Conservation (phyloP, 2,797 vertebrate species). For the Carcharodon carcharias region DNA sequence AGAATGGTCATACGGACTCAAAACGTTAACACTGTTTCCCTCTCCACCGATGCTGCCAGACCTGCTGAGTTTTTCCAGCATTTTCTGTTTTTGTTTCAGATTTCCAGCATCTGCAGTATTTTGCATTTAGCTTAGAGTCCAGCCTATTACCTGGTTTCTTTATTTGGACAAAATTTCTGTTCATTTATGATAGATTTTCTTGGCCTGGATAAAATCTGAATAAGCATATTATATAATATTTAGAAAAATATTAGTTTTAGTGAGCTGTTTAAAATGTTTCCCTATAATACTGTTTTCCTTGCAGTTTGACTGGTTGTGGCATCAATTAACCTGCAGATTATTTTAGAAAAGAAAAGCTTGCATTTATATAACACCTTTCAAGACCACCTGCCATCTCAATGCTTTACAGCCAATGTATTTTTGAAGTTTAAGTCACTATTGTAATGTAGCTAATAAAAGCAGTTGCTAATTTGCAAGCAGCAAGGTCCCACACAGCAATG, state of each 20-base stretch:
- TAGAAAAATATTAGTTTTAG: neutral
- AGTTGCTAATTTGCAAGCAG: neutral
- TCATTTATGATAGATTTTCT: neutral
- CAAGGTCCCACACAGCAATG: neutral
- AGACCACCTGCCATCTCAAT: neutral
- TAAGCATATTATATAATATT: neutral
- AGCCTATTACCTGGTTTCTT: neutral
- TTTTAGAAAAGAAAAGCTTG: constrained; percentile 41
- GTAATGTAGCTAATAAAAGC: neutral
- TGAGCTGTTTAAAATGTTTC: neutral
- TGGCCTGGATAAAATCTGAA: neutral
- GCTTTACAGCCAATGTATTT: neutral
- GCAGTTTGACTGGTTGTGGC: constrained; percentile 60
- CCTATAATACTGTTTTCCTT: constrained; percentile 55
- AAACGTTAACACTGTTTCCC: too few relatives aligned
- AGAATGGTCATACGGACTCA: too few relatives aligned
- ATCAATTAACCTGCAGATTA: constrained; percentile 69
- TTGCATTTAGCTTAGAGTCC: too few relatives aligned
- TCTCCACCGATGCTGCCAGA: too few relatives aligned
- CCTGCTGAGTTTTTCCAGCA: too few relatives aligned
- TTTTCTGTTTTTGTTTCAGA: too few relatives aligned
- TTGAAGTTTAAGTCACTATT: neutral
- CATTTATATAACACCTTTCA: neutral
- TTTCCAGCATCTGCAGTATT: too few relatives aligned
- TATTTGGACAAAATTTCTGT: neutral